Evolutionary conservation across 2,888 invertebrate species (phyloP).

Genomic region (Dione juno): DNA sequence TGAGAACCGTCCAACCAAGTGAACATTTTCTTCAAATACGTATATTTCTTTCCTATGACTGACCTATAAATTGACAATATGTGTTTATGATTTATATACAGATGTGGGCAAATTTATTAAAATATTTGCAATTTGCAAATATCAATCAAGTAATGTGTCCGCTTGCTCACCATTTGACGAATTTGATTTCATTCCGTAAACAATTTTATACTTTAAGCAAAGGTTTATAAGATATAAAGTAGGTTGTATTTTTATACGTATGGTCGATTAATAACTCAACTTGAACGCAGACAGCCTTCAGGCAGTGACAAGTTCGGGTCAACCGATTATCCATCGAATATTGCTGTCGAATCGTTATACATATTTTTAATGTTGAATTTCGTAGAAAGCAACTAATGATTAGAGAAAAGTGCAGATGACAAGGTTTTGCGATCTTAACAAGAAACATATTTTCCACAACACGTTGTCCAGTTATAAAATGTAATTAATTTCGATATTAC

Average conservation of each 20-base stretch:
- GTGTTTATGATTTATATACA: constrained; percentile 29
- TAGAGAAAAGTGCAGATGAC: constrained; percentile 19
- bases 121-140: constrained; percentile 24
- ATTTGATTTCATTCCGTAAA: not conserved
- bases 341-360: constrained; percentile 35
- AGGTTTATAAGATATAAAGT: constrained; percentile 25
- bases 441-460: not conserved
- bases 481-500: not conserved
- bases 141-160: constrained; percentile 25
- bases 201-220: constrained; percentile 23
- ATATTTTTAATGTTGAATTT: constrained; percentile 33
- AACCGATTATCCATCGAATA: constrained; percentile 34
- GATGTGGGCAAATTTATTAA: constrained; percentile 25
- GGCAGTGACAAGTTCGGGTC: constrained; percentile 46
- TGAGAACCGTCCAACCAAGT: no score
- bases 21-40: no score
- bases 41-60: no score
- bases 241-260: constrained; percentile 14
- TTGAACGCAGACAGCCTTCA: constrained; percentile 47
- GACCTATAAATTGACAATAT: no score
- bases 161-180: constrained; percentile 20
- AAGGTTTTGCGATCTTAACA: not conserved
- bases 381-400: constrained; percentile 33
- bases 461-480: not conserved
- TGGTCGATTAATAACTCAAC: constrained; percentile 41